Evolutionary conservation across 2,888 invertebrate genomes (phyloP).

Genomic region (Eulithis testata): DNA sequence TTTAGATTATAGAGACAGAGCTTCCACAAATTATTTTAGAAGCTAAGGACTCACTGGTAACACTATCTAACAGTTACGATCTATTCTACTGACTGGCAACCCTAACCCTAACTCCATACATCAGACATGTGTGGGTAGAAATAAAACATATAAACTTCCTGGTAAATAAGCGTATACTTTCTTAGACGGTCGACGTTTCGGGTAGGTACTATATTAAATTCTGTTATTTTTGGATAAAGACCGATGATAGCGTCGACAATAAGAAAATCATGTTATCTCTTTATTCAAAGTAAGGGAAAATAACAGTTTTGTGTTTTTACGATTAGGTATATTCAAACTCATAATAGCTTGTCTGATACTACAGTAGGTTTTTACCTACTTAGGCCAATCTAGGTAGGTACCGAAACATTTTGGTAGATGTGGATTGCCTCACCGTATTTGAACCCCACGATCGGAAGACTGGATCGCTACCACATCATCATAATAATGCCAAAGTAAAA

Average conservation of each 20-base stretch:
- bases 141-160: conserved; percentile 79
- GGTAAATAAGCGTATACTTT: conserved; percentile 80
- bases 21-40: background rate
- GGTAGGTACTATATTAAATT: conserved; percentile 74
- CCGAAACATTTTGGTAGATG: no score
- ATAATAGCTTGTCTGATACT: no score
- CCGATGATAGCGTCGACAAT: conserved; percentile 66
- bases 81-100: conserved; percentile 19
- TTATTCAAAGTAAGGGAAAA: conserved; percentile 42
- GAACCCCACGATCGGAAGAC: no score
- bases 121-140: conserved; percentile 62
- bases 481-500: no score
- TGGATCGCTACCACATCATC: no score
- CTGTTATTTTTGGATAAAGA: conserved; percentile 68
- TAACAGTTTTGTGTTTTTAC: conserved; percentile 55
- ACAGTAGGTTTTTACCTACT: no score
- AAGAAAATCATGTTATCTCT: conserved; percentile 68
- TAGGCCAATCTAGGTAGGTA: no score
- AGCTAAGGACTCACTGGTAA: background rate
- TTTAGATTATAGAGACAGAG: no score
- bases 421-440: no score
- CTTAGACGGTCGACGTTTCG: conserved; percentile 72
- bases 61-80: background rate
- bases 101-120: conserved; percentile 49
- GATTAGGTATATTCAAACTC: conserved; percentile 16